A percentile compares a stretch with the other conserved stretches of the same genome.
These are phyloP conservation scores for Chondrilla cf. caribensis DNA, from an alignment of 37 sponge, comb jelly and placozoan species.

Conservation along the genomic window DNA sequence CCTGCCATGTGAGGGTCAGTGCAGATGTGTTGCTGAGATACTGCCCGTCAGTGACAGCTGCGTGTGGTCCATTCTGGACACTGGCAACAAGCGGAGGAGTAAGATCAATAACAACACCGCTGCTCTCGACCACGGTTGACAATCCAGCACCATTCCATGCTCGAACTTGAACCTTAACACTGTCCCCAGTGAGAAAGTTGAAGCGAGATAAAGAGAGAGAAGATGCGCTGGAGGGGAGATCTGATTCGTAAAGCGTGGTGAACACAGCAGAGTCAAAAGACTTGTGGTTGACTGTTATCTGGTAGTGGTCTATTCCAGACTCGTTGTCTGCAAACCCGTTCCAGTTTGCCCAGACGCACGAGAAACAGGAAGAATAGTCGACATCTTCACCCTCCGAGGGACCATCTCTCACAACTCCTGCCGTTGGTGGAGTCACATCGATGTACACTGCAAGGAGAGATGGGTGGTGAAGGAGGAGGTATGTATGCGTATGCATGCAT, in stretches of 20 bases:
- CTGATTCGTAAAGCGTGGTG: neutral
- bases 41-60: neutral
- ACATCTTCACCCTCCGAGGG: neutral
- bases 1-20: constrained; percentile 39
- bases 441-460: constrained; percentile 42
- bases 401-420: constrained; percentile 60
- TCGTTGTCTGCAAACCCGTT: constrained; percentile 57
- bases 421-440: constrained; percentile 59
- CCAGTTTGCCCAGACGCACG: constrained; percentile 54
- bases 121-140: constrained; percentile 21
- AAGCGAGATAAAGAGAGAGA: constrained; percentile 28
- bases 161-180: constrained; percentile 29
- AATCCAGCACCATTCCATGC: constrained; percentile 59
- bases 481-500: neutral
- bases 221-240: neutral
- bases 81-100: constrained; percentile 52
- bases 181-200: constrained; percentile 51
- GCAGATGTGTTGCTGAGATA: constrained; percentile 19
- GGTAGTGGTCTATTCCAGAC: constrained; percentile 65
- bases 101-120: constrained; percentile 45
- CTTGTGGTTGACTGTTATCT: constrained; percentile 23
- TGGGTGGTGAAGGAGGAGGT: neutral
- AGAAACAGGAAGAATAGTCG: constrained; percentile 44
- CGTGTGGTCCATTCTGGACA: constrained; percentile 39
- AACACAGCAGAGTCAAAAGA: neutral